phyloP scores from a whole-genome alignment of 2,113 vertebrate genomes.

The Rhegmatorhina hoffmannsi region DNA sequence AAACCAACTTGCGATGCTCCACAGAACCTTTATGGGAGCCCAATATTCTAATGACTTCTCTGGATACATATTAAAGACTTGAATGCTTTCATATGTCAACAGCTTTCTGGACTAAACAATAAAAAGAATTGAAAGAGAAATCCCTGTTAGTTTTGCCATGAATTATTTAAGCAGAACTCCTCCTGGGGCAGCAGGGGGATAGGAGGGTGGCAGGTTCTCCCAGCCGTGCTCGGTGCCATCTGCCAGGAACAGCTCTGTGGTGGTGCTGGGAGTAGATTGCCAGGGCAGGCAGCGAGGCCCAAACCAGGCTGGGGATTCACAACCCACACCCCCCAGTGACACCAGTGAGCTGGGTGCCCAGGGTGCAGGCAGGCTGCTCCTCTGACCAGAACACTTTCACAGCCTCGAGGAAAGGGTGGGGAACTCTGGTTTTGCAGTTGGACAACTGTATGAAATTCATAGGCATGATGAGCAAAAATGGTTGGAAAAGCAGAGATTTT shows the following conservation, averaged over 20 bases:
- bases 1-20: neutral
- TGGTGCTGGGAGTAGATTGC: neutral
- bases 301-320: neutral
- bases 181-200: neutral
- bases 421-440: neutral
- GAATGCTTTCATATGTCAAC: neutral
- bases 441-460: neutral
- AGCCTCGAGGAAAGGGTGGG: neutral
- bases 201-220: neutral
- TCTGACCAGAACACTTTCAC: neutral
- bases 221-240: neutral
- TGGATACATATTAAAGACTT: neutral
- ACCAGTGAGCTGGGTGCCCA: neutral
- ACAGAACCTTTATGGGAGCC: neutral
- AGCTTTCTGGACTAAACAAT: neutral
- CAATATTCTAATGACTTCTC: neutral
- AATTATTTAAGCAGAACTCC: conserved; percentile 29
- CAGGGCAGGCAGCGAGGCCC: neutral
- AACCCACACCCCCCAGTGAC: neutral
- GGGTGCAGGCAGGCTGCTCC: neutral
- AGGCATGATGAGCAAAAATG: neutral
- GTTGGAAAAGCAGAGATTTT: neutral
- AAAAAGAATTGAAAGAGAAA: neutral
- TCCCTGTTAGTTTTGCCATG: neutral
- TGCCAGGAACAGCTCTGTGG: neutral